A percentile compares a stretch with the other conserved stretches of the same genome.
These are phyloP conservation scores for Elegia similella DNA, from an alignment of 2,888 invertebrate species.

Conservation along the genomic window DNA sequence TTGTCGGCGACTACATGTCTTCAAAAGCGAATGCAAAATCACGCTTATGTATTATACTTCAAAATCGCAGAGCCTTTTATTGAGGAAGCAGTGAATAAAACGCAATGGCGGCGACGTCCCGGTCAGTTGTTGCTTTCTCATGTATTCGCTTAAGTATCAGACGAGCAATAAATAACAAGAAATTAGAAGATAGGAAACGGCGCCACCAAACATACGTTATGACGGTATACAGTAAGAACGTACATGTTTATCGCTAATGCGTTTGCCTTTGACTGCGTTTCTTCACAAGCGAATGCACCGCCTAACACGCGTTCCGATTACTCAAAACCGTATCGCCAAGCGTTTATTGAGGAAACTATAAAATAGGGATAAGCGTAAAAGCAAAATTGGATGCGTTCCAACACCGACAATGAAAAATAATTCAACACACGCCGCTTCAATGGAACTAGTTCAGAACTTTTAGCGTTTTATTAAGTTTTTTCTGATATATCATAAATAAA, in stretches of 20 bases:
- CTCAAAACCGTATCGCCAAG: constrained; percentile 57
- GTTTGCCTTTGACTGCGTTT: not conserved
- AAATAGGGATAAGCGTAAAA: constrained; percentile 77
- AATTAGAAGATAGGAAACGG: too few species aligned
- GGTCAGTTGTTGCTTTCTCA: too few species aligned
- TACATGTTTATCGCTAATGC: not conserved
- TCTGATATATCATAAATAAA: constrained; percentile 35
- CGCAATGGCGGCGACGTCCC: too few species aligned
- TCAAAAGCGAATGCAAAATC: too few species aligned
- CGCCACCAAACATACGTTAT: not conserved
- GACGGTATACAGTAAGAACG: not conserved
- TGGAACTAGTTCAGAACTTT: constrained; percentile 40
- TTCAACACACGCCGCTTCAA: constrained; percentile 53
- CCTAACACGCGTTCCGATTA: constrained; percentile 24
- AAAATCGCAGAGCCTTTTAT: too few species aligned
- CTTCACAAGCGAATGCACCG: constrained; percentile 1
- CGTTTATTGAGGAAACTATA: constrained; percentile 77
- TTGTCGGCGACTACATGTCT: too few species aligned
- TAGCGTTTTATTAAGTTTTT: constrained; percentile 44
- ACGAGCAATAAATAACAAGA: too few species aligned
- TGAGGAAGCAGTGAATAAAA: too few species aligned
- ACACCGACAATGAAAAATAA: constrained; percentile 73
- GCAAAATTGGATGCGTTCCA: constrained; percentile 70
- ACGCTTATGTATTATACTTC: too few species aligned
- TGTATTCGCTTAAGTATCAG: too few species aligned